Evolutionary conservation across 1,140 invertebrate species (phyloP).

Genomic region (Pectinophora gossypiella): DNA sequence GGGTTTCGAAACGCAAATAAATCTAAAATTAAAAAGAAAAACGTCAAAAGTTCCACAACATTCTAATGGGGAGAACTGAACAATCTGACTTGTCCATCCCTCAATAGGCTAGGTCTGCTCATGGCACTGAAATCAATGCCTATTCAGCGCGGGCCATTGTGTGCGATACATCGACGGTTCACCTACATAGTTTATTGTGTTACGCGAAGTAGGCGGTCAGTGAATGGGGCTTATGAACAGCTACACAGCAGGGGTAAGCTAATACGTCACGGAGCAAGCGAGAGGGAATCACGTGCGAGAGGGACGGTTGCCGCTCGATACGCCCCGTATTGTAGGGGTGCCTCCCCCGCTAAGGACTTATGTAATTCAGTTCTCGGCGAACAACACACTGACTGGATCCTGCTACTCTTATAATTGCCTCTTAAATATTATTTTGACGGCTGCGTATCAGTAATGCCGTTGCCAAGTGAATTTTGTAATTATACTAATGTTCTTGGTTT

Average conservation of each 20-base stretch:
- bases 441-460: too few relatives aligned
- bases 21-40: too few relatives aligned
- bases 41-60: too few relatives aligned
- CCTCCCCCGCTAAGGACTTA: conserved; percentile 36
- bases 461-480: too few relatives aligned
- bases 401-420: conserved; percentile 21
- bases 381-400: conserved; percentile 24
- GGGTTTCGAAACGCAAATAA: too few relatives aligned
- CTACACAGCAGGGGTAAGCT: conserved; percentile 13
- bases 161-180: conserved; percentile 24
- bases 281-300: conserved; percentile 8
- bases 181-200: conserved; percentile 25
- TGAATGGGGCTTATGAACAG: conserved; percentile 33
- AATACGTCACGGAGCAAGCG: conserved; percentile 17
- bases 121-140: conserved; percentile 12
- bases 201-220: conserved; percentile 18
- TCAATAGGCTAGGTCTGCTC: neutral
- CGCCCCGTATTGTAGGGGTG: conserved; percentile 31
- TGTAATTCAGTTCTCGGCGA: conserved; percentile 41
- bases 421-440: neutral
- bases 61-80: too few relatives aligned
- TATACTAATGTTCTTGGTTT: too few relatives aligned
- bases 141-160: conserved; percentile 17
- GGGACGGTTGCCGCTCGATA: conserved; percentile 47
- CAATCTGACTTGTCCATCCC: neutral